These are phyloP conservation scores for Arenicola marina DNA, from an alignment of 2,888 invertebrate species.

Conservation along the genomic window DNA sequence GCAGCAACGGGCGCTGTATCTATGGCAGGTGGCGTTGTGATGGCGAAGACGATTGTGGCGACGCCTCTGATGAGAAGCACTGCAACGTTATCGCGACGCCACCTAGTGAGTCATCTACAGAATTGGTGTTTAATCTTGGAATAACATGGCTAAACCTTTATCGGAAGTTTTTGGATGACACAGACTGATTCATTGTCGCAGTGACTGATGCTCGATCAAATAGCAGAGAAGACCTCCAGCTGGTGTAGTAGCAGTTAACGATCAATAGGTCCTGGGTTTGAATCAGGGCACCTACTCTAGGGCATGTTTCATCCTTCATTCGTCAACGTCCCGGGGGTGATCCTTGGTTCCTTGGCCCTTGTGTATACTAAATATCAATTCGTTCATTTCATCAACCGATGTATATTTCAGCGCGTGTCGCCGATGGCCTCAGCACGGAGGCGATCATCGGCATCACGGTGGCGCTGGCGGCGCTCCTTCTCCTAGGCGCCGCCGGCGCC, in stretches of 20 bases:
- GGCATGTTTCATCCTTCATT: too few species aligned
- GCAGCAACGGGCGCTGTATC: conserved; percentile 1
- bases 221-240: not conserved
- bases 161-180: too few species aligned
- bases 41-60: conserved; percentile 1
- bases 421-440: not conserved
- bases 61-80: not conserved
- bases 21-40: not conserved
- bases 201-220: not conserved
- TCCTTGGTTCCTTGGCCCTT: too few species aligned
- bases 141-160: too few species aligned
- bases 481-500: not conserved
- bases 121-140: too few species aligned
- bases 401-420: not conserved
- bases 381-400: not conserved
- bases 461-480: not conserved
- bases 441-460: not conserved
- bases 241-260: too few species aligned
- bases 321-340: too few species aligned
- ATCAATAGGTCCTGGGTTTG: too few species aligned
- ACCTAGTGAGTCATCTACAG: not conserved
- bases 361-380: not conserved
- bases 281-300: too few species aligned
- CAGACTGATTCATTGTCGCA: too few species aligned
- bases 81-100: not conserved